Percentiles rank a stretch among this genome's conserved stretches.
Conservation (phyloP, 2,113 vertebrate species). For the Sapayoa aenigma region DNA sequence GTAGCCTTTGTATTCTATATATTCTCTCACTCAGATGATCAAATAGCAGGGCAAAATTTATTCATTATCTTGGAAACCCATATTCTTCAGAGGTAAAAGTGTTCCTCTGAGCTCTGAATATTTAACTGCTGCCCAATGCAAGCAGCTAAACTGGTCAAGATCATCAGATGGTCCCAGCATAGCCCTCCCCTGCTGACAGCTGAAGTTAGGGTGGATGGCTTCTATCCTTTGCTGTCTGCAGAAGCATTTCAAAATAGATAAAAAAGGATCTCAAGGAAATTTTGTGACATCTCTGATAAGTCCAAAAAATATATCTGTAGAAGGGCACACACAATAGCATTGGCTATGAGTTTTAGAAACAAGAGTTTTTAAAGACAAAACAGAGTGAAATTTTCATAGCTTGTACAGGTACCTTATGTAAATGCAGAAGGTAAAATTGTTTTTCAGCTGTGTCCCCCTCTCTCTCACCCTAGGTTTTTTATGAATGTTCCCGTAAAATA, state of each 20-base stretch:
- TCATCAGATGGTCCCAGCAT: neutral
- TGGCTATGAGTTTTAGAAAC: neutral
- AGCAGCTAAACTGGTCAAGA: neutral
- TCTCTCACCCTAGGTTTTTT: neutral
- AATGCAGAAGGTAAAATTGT: neutral
- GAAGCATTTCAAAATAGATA: neutral
- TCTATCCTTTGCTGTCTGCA: neutral
- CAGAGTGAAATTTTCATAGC: neutral
- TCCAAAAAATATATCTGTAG: neutral
- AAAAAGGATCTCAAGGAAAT: neutral
- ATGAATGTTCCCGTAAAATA: neutral
- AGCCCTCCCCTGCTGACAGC: neutral
- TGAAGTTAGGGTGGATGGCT: neutral
- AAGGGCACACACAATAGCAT: accelerated
- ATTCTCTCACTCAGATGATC: neutral
- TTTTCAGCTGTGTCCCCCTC: neutral
- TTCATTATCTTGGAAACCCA: neutral
- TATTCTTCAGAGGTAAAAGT: neutral
- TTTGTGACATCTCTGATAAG: neutral
- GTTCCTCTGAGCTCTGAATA: neutral
- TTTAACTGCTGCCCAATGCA: neutral
- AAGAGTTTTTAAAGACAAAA: neutral
- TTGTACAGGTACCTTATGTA: neutral
- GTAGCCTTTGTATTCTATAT: neutral
- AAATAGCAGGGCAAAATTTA: neutral